Conservation (phyloP, 1,140 invertebrate genomes). For the Elymnias hypermnestra region DNA sequence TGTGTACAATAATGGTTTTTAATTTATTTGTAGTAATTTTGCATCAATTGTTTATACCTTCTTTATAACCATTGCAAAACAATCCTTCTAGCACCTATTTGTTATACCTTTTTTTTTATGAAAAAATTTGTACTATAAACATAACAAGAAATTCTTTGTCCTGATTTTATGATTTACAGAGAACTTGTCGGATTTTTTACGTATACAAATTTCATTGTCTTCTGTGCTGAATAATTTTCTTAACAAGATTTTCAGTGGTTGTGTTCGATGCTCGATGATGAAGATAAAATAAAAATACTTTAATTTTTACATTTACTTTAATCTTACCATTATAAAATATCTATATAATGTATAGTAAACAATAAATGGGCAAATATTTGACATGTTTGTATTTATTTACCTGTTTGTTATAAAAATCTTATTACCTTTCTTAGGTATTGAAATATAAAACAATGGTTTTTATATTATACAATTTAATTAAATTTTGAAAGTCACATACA, state of each 20-base stretch:
- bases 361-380: slow-evolving; percentile 59
- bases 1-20: too few species aligned
- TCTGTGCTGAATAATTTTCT: slow-evolving; percentile 48
- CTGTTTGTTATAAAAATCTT: slow-evolving; percentile 4
- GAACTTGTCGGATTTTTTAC: too few species aligned
- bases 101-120: too few species aligned
- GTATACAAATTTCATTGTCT: too few species aligned
- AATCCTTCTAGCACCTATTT: too few species aligned
- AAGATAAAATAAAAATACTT: slow-evolving; percentile 26
- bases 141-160: too few species aligned
- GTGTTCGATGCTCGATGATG: slow-evolving; percentile 81
- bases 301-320: slow-evolving; percentile 43
- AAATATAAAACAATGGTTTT: background rate
- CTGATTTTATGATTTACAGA: too few species aligned
- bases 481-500: background rate
- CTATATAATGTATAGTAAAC: slow-evolving; percentile 48
- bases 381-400: slow-evolving; percentile 38
- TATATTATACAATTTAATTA: background rate
- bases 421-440: background rate
- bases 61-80: too few species aligned
- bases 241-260: slow-evolving; percentile 77
- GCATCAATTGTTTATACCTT: too few species aligned
- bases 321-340: slow-evolving; percentile 52
- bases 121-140: too few species aligned
- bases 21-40: too few species aligned